Conservation (phyloP, 2,888 invertebrate species). For the Stenodema calcarata region DNA sequence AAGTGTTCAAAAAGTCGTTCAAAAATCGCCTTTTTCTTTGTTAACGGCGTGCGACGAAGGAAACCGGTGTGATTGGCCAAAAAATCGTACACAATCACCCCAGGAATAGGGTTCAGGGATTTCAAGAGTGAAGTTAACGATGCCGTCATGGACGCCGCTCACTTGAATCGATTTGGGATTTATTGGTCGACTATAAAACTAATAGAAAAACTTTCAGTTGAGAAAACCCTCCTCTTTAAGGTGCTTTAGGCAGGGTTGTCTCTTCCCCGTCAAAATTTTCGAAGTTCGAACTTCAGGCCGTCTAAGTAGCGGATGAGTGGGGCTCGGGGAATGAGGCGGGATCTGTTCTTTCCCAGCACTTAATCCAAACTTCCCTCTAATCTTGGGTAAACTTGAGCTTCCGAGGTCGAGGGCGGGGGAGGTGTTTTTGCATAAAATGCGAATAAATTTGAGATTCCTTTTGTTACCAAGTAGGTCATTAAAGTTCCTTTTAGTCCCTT, state of each 20-base stretch:
- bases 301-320: neutral
- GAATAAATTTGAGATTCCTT: constrained; percentile 42
- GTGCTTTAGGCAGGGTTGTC: neutral
- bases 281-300: neutral
- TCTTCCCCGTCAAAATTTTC: constrained; percentile 15
- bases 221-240: neutral
- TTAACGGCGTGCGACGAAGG: too few species aligned
- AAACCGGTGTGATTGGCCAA: too few species aligned
- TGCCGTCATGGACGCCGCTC: neutral
- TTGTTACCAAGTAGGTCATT: constrained; percentile 38
- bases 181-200: neutral
- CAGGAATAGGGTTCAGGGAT: too few species aligned
- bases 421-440: constrained; percentile 35
- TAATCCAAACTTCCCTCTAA: constrained; percentile 27
- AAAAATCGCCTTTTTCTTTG: too few species aligned
- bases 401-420: neutral
- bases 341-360: neutral
- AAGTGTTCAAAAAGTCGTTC: too few species aligned
- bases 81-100: too few species aligned
- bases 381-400: neutral
- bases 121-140: neutral
- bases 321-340: neutral
- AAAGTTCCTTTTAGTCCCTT: constrained; percentile 25
- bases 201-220: neutral
- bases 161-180: neutral